Base-by-base conservation (phyloP, 2,113 vertebrate species). In the Pardalotus punctatus region DNA sequence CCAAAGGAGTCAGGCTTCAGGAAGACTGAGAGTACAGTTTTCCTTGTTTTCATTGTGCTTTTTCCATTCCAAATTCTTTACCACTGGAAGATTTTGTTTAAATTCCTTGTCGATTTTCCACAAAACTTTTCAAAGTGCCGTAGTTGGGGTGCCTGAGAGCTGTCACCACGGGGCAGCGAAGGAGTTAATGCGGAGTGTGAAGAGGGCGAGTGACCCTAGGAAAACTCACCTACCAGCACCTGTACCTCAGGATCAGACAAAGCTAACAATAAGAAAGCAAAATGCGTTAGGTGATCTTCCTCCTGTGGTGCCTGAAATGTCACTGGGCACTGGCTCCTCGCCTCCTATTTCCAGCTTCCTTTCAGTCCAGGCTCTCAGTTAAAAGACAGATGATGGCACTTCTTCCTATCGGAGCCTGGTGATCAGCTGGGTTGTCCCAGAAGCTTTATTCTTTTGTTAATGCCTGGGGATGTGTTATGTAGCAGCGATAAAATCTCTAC, bases 271-370 rank as follows among this genome's bases (percentile, higher is more conserved):
- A 88, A 96, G 89, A 97, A 96, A 97, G 95, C 97, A 96, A 95
- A 98, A 96, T 33, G 93, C 12, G 96, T 98, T 97, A 98, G 97
- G 93, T 97, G 98, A 98, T 98, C 98, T 98, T 98, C 93, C 91
- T 96, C 95, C 82, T 50, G 91, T 74, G 94, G 92, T 98, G 96
- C 96, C 97, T 91, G 91, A 96, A 95, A 96, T 97, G 97, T 97
- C 97, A 96, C 88, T 90, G 94, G 94, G 96, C 98, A 97, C 97
- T 97, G 96, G 96, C 96, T 98, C 88, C 96, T 97, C 94, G 93
- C 96, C 97, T 98, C 98, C 96, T 95, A 93, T 98, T 98, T 96
- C 97, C 86, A 97, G 94, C 91, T 97, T 95, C 88, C 91, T 98
- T 98, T 98, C 97, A 98, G 96, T 90, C 89, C 57, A 95, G 97